Evolutionary conservation across 1,140 invertebrate species (phyloP).

Genomic region (Hypsibius dujardini): DNA sequence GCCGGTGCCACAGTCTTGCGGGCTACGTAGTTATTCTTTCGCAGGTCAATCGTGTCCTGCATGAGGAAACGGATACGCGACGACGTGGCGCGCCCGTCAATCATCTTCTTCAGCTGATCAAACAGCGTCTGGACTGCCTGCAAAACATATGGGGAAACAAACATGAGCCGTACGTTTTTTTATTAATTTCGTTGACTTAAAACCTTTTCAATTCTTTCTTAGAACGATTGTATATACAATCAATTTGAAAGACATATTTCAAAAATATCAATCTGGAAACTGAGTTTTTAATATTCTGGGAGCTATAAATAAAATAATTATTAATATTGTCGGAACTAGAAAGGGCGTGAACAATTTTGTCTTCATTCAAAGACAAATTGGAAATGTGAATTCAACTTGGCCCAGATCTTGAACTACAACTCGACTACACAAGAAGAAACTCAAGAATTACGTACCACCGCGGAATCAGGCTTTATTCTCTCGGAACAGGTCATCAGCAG

Average conservation of each 20-base stretch:
- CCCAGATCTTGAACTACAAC: background rate
- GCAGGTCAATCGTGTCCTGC: slow-evolving; percentile 11
- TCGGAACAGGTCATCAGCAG: background rate
- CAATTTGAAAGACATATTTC: no score
- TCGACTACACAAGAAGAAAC: background rate
- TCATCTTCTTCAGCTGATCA: slow-evolving; percentile 13
- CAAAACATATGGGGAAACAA: background rate
- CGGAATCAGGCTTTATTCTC: slow-evolving; percentile 1
- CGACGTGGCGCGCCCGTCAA: background rate
- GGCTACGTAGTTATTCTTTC: background rate
- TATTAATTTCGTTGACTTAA: no score
- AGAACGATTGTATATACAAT: no score
- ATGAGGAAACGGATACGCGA: slow-evolving; percentile 16
- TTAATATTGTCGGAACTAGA: background rate
- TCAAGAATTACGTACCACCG: background rate
- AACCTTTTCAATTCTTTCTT: no score
- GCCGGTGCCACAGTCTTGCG: background rate
- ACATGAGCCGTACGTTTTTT: background rate
- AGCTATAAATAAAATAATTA: background rate
- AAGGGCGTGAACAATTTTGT: background rate
- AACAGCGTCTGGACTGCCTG: background rate
- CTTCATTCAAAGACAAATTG: background rate
- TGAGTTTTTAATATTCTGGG: background rate
- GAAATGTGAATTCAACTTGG: background rate
- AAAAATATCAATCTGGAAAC: no score